Conservation (phyloP, 2,113 vertebrate genomes). For the Chaetops frenatus region DNA sequence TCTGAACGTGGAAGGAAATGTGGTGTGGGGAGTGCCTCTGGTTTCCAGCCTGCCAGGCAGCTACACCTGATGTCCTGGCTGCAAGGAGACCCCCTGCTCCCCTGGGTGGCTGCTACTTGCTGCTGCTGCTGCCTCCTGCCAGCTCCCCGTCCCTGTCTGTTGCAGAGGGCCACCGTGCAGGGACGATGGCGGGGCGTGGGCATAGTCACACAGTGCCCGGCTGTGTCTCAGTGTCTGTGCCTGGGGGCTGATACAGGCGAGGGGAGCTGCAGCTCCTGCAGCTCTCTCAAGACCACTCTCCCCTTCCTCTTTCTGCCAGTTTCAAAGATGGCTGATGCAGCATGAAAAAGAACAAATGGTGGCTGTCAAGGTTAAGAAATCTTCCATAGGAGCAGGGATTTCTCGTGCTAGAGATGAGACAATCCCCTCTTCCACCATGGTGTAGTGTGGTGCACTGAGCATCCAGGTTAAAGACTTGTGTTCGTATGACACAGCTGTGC, state of each 20-base stretch:
- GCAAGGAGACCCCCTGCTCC: rapidly evolving
- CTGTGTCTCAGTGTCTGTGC: rapidly evolving
- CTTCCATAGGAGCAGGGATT: background rate
- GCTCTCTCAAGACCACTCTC: background rate
- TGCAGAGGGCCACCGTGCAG: background rate
- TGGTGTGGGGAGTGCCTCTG: background rate
- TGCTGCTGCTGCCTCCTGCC: background rate
- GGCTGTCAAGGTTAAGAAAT: background rate
- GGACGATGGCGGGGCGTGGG: rapidly evolving
- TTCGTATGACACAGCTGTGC: background rate
- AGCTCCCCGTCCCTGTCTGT: background rate
- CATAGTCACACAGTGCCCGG: background rate
- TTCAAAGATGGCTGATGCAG: background rate
- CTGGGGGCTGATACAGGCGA: background rate
- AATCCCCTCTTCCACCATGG: background rate
- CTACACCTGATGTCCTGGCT: rapidly evolving
- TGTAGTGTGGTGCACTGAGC: background rate
- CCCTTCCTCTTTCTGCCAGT: background rate
- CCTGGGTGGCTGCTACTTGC: background rate
- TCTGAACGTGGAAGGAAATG: background rate
- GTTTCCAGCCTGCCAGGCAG: background rate
- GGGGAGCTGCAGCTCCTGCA: background rate
- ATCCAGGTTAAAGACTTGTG: background rate
- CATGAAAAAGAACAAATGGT: background rate
- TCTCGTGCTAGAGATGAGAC: background rate